These are phyloP conservation scores for Liolophura sinensis DNA, from an alignment of 1,140 invertebrate species.

Conservation along the genomic window DNA sequence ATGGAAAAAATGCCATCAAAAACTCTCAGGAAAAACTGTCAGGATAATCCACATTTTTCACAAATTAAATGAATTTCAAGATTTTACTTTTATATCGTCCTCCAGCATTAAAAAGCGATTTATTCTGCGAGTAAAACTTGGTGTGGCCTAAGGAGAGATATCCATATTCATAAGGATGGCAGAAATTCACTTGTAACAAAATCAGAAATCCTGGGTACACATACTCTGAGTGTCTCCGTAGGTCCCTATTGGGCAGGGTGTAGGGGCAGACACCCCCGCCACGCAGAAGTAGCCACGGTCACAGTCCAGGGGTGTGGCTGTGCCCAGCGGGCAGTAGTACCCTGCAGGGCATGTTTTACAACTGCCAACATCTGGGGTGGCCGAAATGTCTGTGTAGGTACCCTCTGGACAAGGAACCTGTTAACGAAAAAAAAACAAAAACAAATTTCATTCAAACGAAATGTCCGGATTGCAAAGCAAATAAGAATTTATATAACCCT, in stretches of 20 bases:
- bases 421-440: conserved; percentile 7
- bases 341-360: conserved; percentile 47
- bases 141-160: no score
- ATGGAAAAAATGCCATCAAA: no score
- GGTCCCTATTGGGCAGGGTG: conserved; percentile 48
- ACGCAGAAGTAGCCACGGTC: conserved; percentile 47
- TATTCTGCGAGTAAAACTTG: no score
- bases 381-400: conserved; percentile 41
- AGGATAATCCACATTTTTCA: no score
- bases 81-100: no score
- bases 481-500: no score
- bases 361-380: conserved; percentile 37
- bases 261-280: conserved; percentile 29
- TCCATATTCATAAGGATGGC: no score
- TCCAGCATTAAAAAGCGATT: no score
- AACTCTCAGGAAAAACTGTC: no score
- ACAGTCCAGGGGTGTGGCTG: conserved; percentile 34
- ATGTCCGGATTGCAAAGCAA: no score
- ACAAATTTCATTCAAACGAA: no score
- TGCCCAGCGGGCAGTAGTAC: conserved; percentile 46
- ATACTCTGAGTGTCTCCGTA: conserved; percentile 44
- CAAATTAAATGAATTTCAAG: no score
- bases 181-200: not conserved
- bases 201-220: conserved; percentile 11
- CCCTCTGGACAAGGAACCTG: conserved; percentile 50